Conservation (phyloP, 2,888 invertebrate species). For the Epirrhoe alternata region DNA sequence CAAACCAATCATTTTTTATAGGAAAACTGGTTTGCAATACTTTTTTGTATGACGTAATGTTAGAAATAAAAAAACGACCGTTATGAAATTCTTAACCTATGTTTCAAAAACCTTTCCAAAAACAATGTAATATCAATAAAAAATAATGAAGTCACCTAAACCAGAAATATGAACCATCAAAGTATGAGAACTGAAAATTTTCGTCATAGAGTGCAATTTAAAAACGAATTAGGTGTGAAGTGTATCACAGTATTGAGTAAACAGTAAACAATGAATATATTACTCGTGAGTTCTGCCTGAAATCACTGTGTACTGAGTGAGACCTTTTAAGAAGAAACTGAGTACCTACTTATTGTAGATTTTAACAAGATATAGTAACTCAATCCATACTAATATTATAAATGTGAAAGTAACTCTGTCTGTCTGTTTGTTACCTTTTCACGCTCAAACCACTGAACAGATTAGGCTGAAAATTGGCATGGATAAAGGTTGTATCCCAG, state of each 20-base stretch:
- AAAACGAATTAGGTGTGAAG: constrained; percentile 9
- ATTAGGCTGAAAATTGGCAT: too few species aligned
- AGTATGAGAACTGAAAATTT: constrained; percentile 4
- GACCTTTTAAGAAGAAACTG: too few species aligned
- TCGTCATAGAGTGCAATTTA: constrained; percentile 2
- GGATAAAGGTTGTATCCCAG: too few species aligned
- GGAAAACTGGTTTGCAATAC: neutral
- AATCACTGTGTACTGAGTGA: neutral
- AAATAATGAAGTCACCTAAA: neutral
- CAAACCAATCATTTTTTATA: neutral
- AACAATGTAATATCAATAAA: neutral
- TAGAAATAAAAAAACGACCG: neutral
- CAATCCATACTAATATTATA: too few species aligned
- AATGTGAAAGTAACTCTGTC: too few species aligned
- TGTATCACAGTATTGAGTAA: constrained; percentile 5
- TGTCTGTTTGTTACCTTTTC: too few species aligned
- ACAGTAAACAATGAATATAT: constrained; percentile 6
- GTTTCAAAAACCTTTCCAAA: neutral
- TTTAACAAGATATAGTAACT: neutral
- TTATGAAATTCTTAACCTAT: neutral
- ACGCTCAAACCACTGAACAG: too few species aligned
- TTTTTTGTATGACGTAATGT: neutral
- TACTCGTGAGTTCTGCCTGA: neutral
- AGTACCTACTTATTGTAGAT: too few species aligned
- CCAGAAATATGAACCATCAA: constrained; percentile 3